These are phyloP conservation scores for Corydoras maculifer DNA, from an alignment of 2,113 vertebrate genomes.

Conservation along the genomic window DNA sequence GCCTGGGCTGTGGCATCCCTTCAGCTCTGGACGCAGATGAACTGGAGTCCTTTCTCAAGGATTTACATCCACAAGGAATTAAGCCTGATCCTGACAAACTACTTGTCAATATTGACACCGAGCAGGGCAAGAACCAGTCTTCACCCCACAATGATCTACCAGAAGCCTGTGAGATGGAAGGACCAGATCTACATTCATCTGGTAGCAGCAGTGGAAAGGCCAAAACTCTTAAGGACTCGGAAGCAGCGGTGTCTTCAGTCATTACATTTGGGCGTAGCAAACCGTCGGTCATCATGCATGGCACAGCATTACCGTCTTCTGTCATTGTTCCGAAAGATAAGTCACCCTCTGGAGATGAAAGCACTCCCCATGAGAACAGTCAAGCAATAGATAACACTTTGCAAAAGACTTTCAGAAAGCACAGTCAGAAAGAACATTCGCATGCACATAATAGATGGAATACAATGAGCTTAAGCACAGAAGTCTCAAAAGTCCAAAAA, in stretches of 20 bases:
- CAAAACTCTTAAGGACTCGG: conserved; percentile 53
- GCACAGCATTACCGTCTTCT: conserved; percentile 64
- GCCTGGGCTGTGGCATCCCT: conserved; percentile 48
- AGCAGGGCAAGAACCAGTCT: conserved; percentile 48
- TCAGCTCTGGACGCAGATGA: conserved; percentile 53
- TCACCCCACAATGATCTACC: conserved; percentile 45
- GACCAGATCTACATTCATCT: conserved; percentile 47
- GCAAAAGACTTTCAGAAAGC: conserved; percentile 61
- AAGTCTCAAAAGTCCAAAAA: conserved; percentile 47
- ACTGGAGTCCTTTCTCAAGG: conserved; percentile 59
- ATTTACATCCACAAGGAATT: conserved; percentile 55
- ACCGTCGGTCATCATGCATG: conserved; percentile 81
- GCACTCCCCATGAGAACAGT: conserved; percentile 55
- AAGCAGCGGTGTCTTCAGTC: conserved; percentile 64
- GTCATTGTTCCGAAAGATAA: conserved; percentile 67
- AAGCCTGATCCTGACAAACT: conserved; percentile 67
- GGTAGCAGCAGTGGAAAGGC: conserved; percentile 50
- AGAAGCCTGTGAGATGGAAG: conserved; percentile 52
- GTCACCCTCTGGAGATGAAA: conserved; percentile 63
- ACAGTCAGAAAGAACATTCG: conserved; percentile 53
- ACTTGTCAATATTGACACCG: conserved; percentile 50
- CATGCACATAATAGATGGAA: conserved; percentile 55
- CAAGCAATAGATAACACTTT: conserved; percentile 54
- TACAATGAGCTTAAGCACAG: conserved; percentile 35
- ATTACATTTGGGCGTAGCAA: conserved; percentile 80